Base-by-base conservation (phyloP, 2,888 invertebrate species). In the Pheosia gnoma region DNA sequence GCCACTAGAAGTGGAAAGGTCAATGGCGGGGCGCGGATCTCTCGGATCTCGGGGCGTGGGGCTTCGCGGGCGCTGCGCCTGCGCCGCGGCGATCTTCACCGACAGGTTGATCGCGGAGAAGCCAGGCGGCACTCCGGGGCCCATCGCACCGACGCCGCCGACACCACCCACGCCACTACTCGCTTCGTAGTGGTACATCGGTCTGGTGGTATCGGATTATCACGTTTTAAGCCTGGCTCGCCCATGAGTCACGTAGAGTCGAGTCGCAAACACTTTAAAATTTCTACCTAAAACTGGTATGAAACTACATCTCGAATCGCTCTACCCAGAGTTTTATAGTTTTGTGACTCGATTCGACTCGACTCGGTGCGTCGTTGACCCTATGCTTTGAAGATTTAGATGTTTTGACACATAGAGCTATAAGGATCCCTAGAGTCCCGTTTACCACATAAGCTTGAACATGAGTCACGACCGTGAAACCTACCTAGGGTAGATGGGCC, bases 1-100 rank as follows among this genome's bases (percentile, higher is more conserved):
- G 75, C 97, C 97, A 88, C 97, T 97, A 78, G 97, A 97, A 71
- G 97, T 97, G 76, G 97, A 97, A 59, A 97, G 94, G 91, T 97
- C 97, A 92, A 97, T 97, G 76, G 97, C 97, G 11, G 97, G 96
- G 68, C 96, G 96, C 58, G 96, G 96, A 78, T 97, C 97, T 53
- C 97, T 96, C 61, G 96, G 96, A 77, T 96, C 96, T 52, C 96
- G 95, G 63, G 96, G 96, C 67, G 97, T 96, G 56, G 97, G 97
- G 94, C 94, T 96, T 91, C 93, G 95, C 91, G 95, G 96, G 89
- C 93, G 95, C 81, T 95, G 95, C 81, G 96, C 96, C 79, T 95
- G 95, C 68, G 96, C 96, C 71, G 96, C 96, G 74, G 96, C 96
- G 84, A 97, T 97, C 94, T 97, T 98, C 81, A 97, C 97, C 74